A percentile compares a stretch with the other conserved stretches of the same genome.
phyloP scores from a whole-genome alignment of 2,797 vertebrate species.

The Eulemur mongoz region DNA sequence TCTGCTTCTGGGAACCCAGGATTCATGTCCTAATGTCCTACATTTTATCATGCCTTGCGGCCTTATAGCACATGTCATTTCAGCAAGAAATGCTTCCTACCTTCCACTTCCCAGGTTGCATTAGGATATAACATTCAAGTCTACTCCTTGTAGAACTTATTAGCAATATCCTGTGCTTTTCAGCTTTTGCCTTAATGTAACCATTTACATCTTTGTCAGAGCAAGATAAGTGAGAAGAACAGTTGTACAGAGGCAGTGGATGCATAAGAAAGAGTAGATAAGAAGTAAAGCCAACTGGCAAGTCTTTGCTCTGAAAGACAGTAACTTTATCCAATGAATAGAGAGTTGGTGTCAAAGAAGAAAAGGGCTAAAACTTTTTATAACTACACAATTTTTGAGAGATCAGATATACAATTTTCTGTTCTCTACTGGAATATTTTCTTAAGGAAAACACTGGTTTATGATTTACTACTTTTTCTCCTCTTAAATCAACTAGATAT shows the following conservation, averaged over 20 bases:
- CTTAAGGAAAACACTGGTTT: background rate
- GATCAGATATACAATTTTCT: background rate
- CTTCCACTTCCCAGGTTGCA: background rate
- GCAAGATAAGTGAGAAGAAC: background rate
- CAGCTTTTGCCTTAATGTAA: background rate
- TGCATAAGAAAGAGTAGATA: background rate
- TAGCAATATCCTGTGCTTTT: background rate
- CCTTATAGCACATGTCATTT: background rate
- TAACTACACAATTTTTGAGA: background rate
- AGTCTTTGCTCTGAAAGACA: background rate
- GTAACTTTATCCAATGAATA: background rate
- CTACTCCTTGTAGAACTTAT: background rate
- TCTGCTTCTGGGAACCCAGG: background rate
- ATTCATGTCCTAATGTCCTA: background rate
- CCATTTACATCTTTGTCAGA: background rate
- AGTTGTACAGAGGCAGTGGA: background rate
- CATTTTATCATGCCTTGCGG: background rate
- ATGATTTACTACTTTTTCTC: background rate
- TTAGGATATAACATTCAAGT: background rate
- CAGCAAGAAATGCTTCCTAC: background rate
- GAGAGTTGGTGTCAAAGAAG: background rate
- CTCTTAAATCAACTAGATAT: background rate
- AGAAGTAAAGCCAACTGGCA: background rate
- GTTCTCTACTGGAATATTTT: background rate
- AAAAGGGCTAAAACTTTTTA: background rate